Evolutionary conservation across 2,797 vertebrate species (phyloP).

Genomic region (Sparidentex hasta): DNA sequence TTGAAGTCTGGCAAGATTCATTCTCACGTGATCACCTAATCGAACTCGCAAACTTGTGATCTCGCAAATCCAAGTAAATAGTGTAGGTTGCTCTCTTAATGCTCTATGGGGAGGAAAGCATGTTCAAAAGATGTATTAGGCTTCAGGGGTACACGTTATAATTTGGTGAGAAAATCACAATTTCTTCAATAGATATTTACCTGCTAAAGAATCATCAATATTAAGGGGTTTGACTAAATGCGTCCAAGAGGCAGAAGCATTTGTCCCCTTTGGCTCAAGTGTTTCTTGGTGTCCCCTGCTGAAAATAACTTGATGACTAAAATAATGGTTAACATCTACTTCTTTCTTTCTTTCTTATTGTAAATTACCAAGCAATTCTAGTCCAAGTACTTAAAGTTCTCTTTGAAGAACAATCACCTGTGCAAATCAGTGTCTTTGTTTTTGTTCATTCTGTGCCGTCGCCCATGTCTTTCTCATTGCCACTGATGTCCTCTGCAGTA

Average conservation of each 20-base stretch:
- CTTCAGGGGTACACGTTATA: not conserved
- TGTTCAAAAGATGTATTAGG: not conserved
- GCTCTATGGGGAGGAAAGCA: not conserved
- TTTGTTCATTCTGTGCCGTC: not conserved
- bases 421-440: not conserved
- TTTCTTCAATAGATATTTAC: not conserved
- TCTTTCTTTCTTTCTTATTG: no score
- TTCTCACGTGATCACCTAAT: no score
- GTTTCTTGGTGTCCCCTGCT: not conserved
- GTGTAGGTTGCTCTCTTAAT: not conserved
- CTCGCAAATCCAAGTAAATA: not conserved
- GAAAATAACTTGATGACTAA: not conserved
- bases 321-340: not conserved
- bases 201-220: not conserved
- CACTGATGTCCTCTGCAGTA: not conserved
- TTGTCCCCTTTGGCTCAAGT: not conserved
- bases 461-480: not conserved
- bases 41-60: no score
- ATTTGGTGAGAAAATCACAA: not conserved
- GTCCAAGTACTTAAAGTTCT: no score
- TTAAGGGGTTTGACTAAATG: not conserved
- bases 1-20: no score
- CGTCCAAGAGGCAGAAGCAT: not conserved
- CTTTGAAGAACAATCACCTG: not conserved
- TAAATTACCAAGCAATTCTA: no score